These are phyloP conservation scores for Vandiemenella viatica DNA, from an alignment of 2,888 invertebrate genomes.

Conservation along the genomic window DNA sequence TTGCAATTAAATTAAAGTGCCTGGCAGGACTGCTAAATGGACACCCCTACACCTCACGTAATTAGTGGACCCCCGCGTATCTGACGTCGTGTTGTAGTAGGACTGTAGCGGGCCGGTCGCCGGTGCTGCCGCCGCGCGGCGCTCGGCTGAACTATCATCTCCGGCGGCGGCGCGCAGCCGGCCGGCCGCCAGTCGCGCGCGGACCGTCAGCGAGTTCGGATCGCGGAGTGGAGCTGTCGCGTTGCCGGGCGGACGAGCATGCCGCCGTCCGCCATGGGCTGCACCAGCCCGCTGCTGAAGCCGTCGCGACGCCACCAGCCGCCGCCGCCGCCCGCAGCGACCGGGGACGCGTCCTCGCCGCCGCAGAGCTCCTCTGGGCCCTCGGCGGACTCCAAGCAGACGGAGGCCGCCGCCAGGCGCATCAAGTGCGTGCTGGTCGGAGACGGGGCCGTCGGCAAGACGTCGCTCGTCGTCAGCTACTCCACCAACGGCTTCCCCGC, in stretches of 20 bases:
- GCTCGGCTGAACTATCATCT: neutral
- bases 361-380: neutral
- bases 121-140: neutral
- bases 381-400: neutral
- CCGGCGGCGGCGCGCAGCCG: neutral
- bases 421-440: constrained; percentile 91
- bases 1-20: no score
- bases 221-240: no score
- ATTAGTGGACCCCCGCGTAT: no score
- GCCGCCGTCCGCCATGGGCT: constrained; percentile 16
- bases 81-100: no score
- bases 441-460: constrained; percentile 88
- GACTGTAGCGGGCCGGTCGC: neutral
- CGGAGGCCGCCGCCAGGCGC: constrained; percentile 14
- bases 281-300: constrained; percentile 14
- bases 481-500: constrained; percentile 84
- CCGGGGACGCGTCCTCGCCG: no score
- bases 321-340: no score
- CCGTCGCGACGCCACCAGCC: no score
- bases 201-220: no score
- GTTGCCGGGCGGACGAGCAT: constrained; percentile 4
- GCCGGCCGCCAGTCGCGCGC: neutral
- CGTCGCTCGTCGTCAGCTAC: constrained; percentile 83
- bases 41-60: no score
- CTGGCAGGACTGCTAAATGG: no score